Percentiles rank a stretch among this genome's conserved stretches.
phyloP scores from a whole-genome alignment of 2,113 vertebrate genomes.

The Triplophysa rosa region DNA sequence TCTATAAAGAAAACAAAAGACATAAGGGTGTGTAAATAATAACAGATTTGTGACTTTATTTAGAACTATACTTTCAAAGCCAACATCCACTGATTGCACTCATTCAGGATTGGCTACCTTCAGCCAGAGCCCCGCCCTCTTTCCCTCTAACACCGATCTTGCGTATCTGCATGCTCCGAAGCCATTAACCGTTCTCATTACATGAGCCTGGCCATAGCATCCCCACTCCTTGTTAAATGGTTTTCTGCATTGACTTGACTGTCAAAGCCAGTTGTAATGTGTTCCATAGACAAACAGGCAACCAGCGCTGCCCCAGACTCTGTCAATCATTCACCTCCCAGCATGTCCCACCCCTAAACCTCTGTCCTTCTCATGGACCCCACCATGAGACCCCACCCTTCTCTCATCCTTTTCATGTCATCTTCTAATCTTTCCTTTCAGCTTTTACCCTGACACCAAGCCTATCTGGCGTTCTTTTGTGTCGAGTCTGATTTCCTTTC shows the following conservation, averaged over 20 bases:
- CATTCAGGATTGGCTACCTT: conserved; percentile 8
- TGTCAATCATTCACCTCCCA: conserved; percentile 58
- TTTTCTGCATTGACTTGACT: conserved; percentile 77
- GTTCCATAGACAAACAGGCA: conserved; percentile 99
- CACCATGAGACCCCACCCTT: conserved; percentile 34
- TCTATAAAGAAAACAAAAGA: background rate
- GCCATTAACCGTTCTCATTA: conserved; percentile 29
- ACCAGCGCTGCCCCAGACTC: conserved; percentile 91
- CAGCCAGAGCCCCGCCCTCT: background rate
- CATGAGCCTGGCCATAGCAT: conserved; percentile 37
- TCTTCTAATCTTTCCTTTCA: conserved; percentile 7
- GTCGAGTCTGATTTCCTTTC: background rate
- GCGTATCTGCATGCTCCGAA: conserved; percentile 39
- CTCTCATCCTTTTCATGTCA: conserved; percentile 19
- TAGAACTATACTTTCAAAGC: conserved; percentile 37
- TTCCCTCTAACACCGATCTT: conserved; percentile 7
- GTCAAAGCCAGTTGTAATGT: conserved; percentile 80
- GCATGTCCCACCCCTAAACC: conserved; percentile 58
- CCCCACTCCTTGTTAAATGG: conserved; percentile 62
- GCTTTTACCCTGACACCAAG: conserved; percentile 13
- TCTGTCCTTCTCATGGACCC: conserved; percentile 40
- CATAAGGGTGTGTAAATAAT: background rate
- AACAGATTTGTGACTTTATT: conserved; percentile 47
- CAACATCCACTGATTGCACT: conserved; percentile 4
- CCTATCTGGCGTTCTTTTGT: background rate